phyloP scores from a whole-genome alignment of 2,888 invertebrate species.

The Melinaea marsaeus region DNA sequence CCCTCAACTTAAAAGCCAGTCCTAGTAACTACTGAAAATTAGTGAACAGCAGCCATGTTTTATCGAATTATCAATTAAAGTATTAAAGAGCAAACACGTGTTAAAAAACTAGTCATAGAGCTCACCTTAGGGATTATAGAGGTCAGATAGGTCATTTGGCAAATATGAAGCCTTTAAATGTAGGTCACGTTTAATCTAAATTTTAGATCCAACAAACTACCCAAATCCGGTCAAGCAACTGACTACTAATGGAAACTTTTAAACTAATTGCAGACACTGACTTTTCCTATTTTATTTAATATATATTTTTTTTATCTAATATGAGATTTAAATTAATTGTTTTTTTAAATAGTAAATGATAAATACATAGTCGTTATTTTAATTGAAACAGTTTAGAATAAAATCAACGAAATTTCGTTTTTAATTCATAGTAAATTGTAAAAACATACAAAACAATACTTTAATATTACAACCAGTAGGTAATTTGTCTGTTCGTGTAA shows the following conservation, averaged over 20 bases:
- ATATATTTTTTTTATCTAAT: background rate
- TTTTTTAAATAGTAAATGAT: too few relatives aligned
- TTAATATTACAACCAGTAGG: too few relatives aligned
- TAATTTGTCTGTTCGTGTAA: too few relatives aligned
- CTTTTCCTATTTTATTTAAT: background rate
- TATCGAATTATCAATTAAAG: background rate
- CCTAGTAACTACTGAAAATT: too few relatives aligned
- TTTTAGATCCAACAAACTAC: conserved; percentile 2
- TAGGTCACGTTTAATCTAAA: conserved; percentile 15
- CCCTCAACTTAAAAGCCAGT: too few relatives aligned
- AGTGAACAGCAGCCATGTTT: background rate
- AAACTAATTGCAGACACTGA: background rate
- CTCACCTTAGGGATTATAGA: background rate
- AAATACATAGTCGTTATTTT: too few relatives aligned
- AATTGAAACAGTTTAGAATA: too few relatives aligned
- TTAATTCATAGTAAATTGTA: too few relatives aligned
- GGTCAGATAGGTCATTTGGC: background rate
- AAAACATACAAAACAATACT: too few relatives aligned
- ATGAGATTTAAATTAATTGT: too few relatives aligned
- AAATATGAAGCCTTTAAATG: conserved; percentile 26
- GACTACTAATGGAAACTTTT: background rate
- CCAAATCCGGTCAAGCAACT: background rate
- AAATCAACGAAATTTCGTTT: too few relatives aligned
- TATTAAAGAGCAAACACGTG: conserved; percentile 1
- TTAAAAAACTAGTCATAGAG: background rate